Evolutionary conservation across 2,888 invertebrate species (phyloP), one percentile per base, ranked within the genome.

Genomic region (Caradrina kadenii): DNA sequence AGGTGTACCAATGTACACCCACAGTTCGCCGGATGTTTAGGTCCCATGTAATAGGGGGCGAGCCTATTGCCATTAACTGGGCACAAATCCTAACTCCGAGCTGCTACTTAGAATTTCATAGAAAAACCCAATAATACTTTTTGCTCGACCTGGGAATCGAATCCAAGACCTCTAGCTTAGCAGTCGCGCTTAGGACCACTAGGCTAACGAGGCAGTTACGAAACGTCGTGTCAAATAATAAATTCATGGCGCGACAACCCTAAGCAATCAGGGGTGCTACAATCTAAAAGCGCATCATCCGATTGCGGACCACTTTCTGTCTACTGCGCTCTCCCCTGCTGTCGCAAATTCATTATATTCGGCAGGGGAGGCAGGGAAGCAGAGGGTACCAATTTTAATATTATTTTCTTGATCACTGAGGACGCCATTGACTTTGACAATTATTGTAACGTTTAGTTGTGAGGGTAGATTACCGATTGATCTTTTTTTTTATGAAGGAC

Each of bases 271-370:
- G 80, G 89, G 88, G 88, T 88, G 86, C 76, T 65, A 75, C 80
- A 79, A 83, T 89, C 90, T 89, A 93, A 93, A 94, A 92, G 93
- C 93, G 90, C 93, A 93, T 94, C 93, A 93, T 88, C 84, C 85
- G 91, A 92, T 93, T 92, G 92, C 70, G 91, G 91, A 80, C 80
- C 85, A 84, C 84, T 89, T 87, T 88, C 77, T 87, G 83, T 71
- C 70, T 49, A 71, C 53, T 61, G 59, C 62, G 56, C 74, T 65
- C 73, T 67, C 72, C 61, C 74, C 68, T 65, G 45, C 60, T 70
- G 49, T 81, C 63, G 60, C 53, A 52, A 65, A 84, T 83, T 83
- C 83, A 83, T 83, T 83, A 84, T 82, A 78, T 72, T 61, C 50
- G 55, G 19, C 35, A 58, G n/a, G 52, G 42, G 42, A 69, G 45